These are phyloP conservation scores for Gallinago media DNA, from an alignment of 2,113 vertebrate genomes.

Conservation along the genomic window DNA sequence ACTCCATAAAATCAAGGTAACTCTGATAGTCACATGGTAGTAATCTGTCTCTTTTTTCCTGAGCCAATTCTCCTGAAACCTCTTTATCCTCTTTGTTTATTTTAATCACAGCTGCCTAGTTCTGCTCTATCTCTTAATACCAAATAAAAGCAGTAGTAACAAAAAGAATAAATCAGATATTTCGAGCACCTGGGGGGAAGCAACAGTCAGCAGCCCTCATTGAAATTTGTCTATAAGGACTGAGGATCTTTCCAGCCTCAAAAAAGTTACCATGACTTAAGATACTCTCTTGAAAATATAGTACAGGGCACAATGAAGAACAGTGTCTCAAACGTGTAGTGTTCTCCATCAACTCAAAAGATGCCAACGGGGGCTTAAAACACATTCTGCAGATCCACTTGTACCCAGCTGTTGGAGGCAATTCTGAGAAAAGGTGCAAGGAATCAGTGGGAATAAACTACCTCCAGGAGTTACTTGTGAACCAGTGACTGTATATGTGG, in stretches of 20 bases:
- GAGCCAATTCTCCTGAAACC: conserved; percentile 5
- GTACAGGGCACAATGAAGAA: not conserved
- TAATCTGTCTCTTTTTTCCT: conserved; percentile 4
- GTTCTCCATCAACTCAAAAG: not conserved
- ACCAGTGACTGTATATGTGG: not conserved
- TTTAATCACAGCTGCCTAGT: conserved; percentile 61
- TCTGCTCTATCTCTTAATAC: conserved; percentile 34
- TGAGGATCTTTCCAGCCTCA: not conserved
- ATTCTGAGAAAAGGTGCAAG: not conserved
- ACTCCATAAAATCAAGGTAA: not conserved
- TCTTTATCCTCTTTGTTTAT: conserved; percentile 55
- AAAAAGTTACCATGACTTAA: not conserved
- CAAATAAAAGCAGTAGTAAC: not conserved
- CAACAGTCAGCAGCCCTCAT: not conserved
- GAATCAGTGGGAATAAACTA: not conserved
- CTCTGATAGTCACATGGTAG: not conserved
- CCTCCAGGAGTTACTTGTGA: not conserved
- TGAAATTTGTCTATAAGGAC: not conserved
- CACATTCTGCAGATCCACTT: not conserved
- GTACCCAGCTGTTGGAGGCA: not conserved
- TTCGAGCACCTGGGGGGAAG: not conserved
- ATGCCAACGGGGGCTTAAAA: not conserved
- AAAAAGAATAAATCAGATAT: not conserved
- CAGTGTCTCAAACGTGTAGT: not conserved
- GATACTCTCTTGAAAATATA: not conserved